phyloP scores from a whole-genome alignment of 1,140 invertebrate genomes.

The Conus ventricosus region DNA sequence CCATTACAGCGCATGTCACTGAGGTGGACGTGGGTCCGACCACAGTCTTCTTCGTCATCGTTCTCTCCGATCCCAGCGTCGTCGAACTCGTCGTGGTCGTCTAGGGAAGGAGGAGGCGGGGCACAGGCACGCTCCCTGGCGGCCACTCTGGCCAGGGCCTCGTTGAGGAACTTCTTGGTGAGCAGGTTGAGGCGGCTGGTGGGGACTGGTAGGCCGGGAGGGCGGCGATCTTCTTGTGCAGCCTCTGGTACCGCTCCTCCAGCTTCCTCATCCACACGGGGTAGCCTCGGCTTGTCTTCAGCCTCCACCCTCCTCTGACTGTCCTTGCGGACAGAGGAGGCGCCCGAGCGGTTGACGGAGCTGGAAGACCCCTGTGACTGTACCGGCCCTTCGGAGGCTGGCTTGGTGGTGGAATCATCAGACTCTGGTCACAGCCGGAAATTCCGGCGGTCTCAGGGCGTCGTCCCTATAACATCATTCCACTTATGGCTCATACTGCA shows the following conservation, averaged over 20 bases:
- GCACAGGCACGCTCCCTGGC: neutral
- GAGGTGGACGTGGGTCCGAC: too few relatives aligned
- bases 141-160: neutral
- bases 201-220: conserved; percentile 8
- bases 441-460: too few relatives aligned
- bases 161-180: neutral
- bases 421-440: too few relatives aligned
- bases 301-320: neutral
- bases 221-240: conserved; percentile 54
- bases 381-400: too few relatives aligned
- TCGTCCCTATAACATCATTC: too few relatives aligned
- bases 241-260: conserved; percentile 56
- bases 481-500: too few relatives aligned
- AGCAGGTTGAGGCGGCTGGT: neutral
- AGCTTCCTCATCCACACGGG: conserved; percentile 58
- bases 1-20: too few relatives aligned
- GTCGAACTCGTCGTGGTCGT: neutral
- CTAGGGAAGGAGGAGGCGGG: neutral
- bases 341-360: neutral
- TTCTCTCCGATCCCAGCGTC: too few relatives aligned
- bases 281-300: neutral
- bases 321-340: neutral
- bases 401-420: too few relatives aligned
- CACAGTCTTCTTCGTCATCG: too few relatives aligned
- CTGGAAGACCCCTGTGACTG: neutral